phyloP scores from a whole-genome alignment of 2,797 vertebrate genomes.

The Oreortyx pictus region DNA sequence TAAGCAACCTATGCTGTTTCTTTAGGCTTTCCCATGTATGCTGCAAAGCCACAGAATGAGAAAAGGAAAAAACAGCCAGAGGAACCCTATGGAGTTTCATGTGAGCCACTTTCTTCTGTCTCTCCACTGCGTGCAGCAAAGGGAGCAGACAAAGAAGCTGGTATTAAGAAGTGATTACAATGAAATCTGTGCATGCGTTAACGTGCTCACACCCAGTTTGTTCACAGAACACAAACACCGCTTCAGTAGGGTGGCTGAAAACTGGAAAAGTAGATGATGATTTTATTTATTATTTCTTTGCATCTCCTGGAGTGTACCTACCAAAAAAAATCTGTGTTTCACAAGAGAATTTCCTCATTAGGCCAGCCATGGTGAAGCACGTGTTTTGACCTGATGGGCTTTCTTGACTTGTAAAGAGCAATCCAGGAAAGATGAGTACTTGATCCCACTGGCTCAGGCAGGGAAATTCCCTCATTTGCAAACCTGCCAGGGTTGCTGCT shows the following conservation, averaged over 20 bases:
- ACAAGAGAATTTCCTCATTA: background rate
- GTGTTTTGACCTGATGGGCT: slow-evolving; percentile 27
- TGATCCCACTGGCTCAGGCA: background rate
- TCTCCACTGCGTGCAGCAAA: background rate
- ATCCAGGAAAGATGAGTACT: background rate
- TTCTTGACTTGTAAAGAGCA: background rate
- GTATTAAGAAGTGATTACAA: background rate
- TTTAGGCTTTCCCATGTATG: background rate
- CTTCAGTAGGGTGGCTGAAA: background rate
- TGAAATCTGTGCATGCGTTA: background rate
- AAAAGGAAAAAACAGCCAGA: background rate
- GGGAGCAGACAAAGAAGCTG: slow-evolving; percentile 24
- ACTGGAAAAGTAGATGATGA: background rate
- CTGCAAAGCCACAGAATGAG: slow-evolving; percentile 41
- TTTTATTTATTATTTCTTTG: background rate
- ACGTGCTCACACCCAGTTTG: background rate
- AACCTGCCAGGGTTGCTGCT: background rate
- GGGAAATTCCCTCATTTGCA: slow-evolving; percentile 39
- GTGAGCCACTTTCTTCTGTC: slow-evolving; percentile 30
- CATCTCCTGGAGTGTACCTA: background rate
- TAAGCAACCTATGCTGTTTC: background rate
- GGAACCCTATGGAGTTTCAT: slow-evolving; percentile 65
- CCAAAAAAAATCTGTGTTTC: background rate
- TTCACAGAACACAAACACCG: background rate
- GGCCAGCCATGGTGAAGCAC: background rate